phyloP scores from a whole-genome alignment of 2,113 vertebrate genomes.

The Megaceryle torquata region DNA sequence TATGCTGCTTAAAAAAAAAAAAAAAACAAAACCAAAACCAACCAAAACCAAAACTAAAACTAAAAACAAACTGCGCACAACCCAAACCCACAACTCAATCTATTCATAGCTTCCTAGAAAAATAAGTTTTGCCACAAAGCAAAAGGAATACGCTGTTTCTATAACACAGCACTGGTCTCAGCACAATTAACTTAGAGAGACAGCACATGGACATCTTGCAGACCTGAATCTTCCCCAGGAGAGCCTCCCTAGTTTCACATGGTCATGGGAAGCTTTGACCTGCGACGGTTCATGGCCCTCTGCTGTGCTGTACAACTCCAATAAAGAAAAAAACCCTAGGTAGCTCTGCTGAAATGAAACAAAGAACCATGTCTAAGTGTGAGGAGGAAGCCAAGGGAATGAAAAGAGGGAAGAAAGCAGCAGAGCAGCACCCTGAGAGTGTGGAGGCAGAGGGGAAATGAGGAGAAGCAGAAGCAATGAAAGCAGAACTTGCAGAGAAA shows the following conservation, averaged over 20 bases:
- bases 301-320: background rate
- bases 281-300: background rate
- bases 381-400: background rate
- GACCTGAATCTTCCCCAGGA: background rate
- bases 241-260: fast-evolving
- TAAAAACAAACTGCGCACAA: background rate
- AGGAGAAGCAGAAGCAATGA: background rate
- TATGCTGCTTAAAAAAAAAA: background rate
- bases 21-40: background rate
- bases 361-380: background rate
- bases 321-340: background rate
- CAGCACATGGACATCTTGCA: background rate
- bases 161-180: background rate
- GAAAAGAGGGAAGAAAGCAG: background rate
- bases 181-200: fast-evolving
- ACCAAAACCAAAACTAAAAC: background rate
- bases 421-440: background rate
- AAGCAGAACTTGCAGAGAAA: background rate
- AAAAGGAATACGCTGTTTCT: background rate
- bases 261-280: background rate
- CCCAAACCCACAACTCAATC: background rate
- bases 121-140: background rate
- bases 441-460: background rate
- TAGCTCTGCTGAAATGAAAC: background rate
- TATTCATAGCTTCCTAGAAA: background rate